These are phyloP conservation scores for Tipula lateralis DNA, from an alignment of 2,888 invertebrate genomes.

Conservation along the genomic window DNA sequence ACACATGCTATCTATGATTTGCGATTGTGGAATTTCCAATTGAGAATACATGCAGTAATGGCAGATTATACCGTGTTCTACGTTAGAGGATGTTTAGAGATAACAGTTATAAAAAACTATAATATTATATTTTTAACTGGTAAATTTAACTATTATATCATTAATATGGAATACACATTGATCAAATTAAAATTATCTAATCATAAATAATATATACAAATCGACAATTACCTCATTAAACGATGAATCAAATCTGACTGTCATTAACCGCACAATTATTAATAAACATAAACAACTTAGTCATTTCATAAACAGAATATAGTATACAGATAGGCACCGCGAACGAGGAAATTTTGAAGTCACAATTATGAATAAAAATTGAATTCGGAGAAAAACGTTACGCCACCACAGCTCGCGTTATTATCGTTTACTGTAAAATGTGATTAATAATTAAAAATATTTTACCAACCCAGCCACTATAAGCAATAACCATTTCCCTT, in stretches of 20 bases:
- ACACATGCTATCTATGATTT: no score
- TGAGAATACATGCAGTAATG: no score
- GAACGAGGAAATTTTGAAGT: not conserved
- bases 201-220: not conserved
- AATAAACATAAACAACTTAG: not conserved
- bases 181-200: not conserved
- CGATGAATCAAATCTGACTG: not conserved
- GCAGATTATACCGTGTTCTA: no score
- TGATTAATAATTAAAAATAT: not conserved
- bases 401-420: not conserved
- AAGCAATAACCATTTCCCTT: not conserved
- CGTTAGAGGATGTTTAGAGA: no score
- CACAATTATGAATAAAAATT: not conserved
- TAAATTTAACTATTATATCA: no score
- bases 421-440: not conserved
- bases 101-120: no score
- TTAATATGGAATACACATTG: no score
- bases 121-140: no score
- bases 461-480: not conserved
- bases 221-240: not conserved
- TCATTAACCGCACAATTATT: not conserved
- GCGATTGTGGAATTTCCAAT: no score
- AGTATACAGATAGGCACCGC: not conserved
- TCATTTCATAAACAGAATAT: not conserved
- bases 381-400: not conserved